These are phyloP conservation scores for Gastrophysa polygoni DNA, from an alignment of 2,888 invertebrate species.

Conservation along the genomic window DNA sequence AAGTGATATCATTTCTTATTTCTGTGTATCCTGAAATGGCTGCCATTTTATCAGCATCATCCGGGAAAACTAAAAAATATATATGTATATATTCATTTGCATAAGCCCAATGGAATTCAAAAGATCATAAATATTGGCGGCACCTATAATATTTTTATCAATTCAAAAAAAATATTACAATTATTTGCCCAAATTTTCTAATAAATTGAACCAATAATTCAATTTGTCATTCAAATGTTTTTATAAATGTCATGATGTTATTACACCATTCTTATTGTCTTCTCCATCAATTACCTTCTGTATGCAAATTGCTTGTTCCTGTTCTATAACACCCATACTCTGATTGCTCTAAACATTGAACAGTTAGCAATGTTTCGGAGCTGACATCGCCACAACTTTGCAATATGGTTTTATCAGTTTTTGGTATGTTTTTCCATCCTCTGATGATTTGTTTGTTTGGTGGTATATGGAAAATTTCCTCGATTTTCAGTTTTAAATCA, in stretches of 20 bases:
- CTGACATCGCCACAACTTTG: constrained; percentile 26
- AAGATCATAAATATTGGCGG: too few relatives aligned
- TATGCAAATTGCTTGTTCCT: not conserved
- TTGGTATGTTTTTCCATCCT: constrained; percentile 37
- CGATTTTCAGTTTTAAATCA: constrained; percentile 30
- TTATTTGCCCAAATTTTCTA: too few relatives aligned
- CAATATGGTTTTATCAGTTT: constrained; percentile 33
- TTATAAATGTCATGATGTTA: too few relatives aligned
- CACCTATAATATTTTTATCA: too few relatives aligned
- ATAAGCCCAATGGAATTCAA: not conserved
- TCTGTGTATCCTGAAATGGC: constrained; percentile 37
- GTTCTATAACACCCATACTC: not conserved
- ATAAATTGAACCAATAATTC: too few relatives aligned
- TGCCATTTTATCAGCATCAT: constrained; percentile 36
- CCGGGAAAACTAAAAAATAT: constrained; percentile 15
- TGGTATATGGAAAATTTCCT: constrained; percentile 31
- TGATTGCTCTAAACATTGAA: constrained; percentile 19
- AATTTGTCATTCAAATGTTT: too few relatives aligned
- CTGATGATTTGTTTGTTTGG: constrained; percentile 36
- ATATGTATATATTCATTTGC: not conserved
- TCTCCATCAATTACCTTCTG: too few relatives aligned
- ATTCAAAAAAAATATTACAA: too few relatives aligned
- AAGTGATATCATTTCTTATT: constrained; percentile 30
- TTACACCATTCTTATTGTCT: too few relatives aligned
- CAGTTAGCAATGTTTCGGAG: constrained; percentile 32